A percentile compares a stretch with the other conserved stretches of the same genome.
phyloP scores from a whole-genome alignment of 2,113 vertebrate genomes.

The Phrynosoma blainvillii region DNA sequence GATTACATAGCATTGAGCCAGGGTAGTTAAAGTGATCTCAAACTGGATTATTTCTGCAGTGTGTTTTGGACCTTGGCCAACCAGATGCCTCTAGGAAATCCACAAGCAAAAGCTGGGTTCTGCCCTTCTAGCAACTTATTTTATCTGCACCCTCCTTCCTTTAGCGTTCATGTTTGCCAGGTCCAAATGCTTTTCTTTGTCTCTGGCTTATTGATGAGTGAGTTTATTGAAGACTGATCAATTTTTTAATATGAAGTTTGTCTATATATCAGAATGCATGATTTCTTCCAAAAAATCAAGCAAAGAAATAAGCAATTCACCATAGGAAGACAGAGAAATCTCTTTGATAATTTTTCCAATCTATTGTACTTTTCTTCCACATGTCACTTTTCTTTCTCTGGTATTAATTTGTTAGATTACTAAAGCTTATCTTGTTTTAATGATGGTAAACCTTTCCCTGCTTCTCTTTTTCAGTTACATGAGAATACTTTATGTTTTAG shows the following conservation, averaged over 20 bases:
- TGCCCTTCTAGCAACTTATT: background rate
- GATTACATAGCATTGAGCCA: too few species aligned
- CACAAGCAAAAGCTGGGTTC: background rate
- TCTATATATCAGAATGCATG: background rate
- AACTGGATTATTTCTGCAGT: too few species aligned
- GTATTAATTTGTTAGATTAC: constrained; percentile 1
- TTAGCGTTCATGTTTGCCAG: background rate
- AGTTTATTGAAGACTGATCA: background rate
- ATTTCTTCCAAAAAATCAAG: background rate
- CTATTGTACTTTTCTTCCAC: background rate
- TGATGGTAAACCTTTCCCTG: background rate
- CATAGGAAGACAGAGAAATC: background rate
- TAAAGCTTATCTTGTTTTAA: constrained; percentile 10
- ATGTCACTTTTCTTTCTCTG: background rate
- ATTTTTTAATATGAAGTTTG: background rate
- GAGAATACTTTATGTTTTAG: constrained; percentile 30
- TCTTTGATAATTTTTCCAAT: constrained; percentile 1
- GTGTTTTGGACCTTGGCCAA: too few species aligned
- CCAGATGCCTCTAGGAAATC: background rate
- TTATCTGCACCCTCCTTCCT: background rate
- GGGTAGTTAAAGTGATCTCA: too few species aligned
- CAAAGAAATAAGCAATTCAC: background rate
- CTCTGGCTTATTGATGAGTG: background rate
- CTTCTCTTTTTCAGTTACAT: background rate
- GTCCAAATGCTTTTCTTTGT: background rate